Evolutionary conservation across 2,888 invertebrate genomes (phyloP).

Genomic region (Ophonus ardosiacus): DNA sequence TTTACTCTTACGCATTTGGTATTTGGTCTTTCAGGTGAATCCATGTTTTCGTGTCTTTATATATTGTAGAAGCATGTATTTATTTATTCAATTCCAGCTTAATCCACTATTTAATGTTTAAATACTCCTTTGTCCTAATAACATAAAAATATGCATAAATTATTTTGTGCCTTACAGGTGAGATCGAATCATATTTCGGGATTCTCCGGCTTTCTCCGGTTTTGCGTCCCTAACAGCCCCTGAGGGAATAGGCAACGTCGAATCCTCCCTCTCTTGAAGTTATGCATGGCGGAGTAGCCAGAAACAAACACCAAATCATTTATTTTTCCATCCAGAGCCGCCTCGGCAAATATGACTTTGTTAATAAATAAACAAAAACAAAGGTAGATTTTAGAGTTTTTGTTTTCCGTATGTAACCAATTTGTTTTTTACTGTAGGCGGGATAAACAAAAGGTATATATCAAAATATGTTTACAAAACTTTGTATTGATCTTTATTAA

Average conservation of each 20-base stretch:
- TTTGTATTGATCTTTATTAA: neutral
- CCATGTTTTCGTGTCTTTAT: too few relatives aligned
- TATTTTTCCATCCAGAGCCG: constrained; percentile 23
- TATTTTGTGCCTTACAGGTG: constrained; percentile 1
- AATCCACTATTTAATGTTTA: neutral
- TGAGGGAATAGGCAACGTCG: constrained; percentile 31
- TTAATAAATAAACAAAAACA: constrained; percentile 26
- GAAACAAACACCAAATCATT: constrained; percentile 34
- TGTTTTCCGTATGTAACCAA: neutral
- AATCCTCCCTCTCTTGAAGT: constrained; percentile 7
- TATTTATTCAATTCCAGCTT: too few relatives aligned
- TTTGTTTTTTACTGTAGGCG: neutral
- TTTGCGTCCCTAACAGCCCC: constrained; percentile 6
- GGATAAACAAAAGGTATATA: neutral
- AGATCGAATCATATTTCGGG: constrained; percentile 25
- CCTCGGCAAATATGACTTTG: neutral
- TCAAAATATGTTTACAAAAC: neutral
- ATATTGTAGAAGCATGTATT: too few relatives aligned
- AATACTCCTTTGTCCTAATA: neutral
- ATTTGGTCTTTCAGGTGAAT: too few relatives aligned
- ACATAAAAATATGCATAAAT: constrained; percentile 14
- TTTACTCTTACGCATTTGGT: too few relatives aligned
- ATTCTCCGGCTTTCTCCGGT: neutral
- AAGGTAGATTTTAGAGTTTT: neutral
- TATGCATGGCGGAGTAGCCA: constrained; percentile 33